Evolutionary conservation across 1,140 invertebrate species (phyloP).

Genomic region (Megalopta genalis): DNA sequence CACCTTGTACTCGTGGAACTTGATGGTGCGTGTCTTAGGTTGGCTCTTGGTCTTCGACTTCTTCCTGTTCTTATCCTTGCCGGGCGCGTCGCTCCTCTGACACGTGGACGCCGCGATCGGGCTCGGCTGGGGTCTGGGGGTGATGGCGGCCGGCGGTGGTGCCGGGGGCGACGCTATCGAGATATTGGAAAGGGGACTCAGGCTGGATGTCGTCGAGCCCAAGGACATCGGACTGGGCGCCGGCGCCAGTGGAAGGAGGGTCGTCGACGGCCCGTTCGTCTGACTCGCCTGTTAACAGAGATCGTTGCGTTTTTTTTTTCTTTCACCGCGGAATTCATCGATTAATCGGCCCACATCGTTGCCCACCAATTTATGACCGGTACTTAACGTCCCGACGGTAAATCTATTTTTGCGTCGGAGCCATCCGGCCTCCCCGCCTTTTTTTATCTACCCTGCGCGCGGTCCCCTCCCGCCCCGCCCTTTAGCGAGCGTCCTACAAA

Average conservation of each 20-base stretch:
- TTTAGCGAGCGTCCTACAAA: background rate
- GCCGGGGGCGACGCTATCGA: slow-evolving; percentile 83
- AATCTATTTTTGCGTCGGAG: slow-evolving; percentile 24
- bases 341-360: slow-evolving; percentile 32
- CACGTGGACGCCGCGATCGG: slow-evolving; percentile 70
- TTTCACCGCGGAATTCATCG: slow-evolving; percentile 20
- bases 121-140: slow-evolving; percentile 82
- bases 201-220: slow-evolving; percentile 83
- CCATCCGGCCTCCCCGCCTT: background rate
- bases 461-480: background rate
- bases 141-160: slow-evolving; percentile 78
- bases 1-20: slow-evolving; percentile 98
- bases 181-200: slow-evolving; percentile 85
- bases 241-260: slow-evolving; percentile 80
- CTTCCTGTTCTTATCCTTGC: slow-evolving; percentile 92
- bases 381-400: slow-evolving; percentile 40
- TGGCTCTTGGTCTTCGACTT: slow-evolving; percentile 95
- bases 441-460: background rate
- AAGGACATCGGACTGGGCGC: slow-evolving; percentile 83
- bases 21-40: slow-evolving; percentile 94
- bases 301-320: slow-evolving; percentile 7
- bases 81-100: slow-evolving; percentile 84
- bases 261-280: slow-evolving; percentile 71
- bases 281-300: slow-evolving; percentile 72
- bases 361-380: slow-evolving; percentile 31